Percentiles rank a stretch among this genome's conserved stretches.
Conservation (phyloP, 2,797 vertebrate genomes). For the Pangasius sanitwongsei region DNA sequence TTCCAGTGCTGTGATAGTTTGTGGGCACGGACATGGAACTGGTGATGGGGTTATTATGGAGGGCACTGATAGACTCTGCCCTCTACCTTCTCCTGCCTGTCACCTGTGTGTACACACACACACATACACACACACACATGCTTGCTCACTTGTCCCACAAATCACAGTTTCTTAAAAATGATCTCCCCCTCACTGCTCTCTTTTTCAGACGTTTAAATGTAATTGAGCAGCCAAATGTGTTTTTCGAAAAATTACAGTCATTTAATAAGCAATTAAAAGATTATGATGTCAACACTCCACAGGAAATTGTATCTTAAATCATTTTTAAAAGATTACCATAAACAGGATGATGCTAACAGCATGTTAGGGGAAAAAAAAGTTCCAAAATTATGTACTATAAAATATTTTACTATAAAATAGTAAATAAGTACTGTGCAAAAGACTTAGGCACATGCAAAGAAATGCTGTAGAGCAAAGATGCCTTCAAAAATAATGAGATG, state of each 20-base stretch:
- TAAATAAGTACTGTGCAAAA: too few relatives aligned
- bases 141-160: constrained; percentile 7
- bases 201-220: neutral
- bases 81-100: constrained; percentile 35
- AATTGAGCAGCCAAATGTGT: neutral
- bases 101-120: constrained; percentile 8
- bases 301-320: neutral
- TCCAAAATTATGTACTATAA: neutral
- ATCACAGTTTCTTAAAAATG: constrained; percentile 6
- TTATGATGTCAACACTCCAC: neutral
- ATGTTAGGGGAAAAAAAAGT: neutral
- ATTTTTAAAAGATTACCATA: neutral
- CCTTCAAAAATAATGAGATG: too few relatives aligned
- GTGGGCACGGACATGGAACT: constrained; percentile 29
- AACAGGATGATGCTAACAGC: neutral
- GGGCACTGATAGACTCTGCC: constrained; percentile 53
- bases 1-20: constrained; percentile 37
- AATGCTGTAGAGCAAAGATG: too few relatives aligned
- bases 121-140: neutral
- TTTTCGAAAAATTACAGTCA: neutral
- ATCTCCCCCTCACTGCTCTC: neutral
- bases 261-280: constrained; percentile 3
- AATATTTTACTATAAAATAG: neutral
- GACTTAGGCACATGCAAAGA: too few relatives aligned
- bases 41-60: constrained; percentile 54